A percentile compares a stretch with the other conserved stretches of the same genome.
These are phyloP conservation scores for Muscina levida DNA, from an alignment of 2,888 invertebrate genomes.

Conservation along the genomic window DNA sequence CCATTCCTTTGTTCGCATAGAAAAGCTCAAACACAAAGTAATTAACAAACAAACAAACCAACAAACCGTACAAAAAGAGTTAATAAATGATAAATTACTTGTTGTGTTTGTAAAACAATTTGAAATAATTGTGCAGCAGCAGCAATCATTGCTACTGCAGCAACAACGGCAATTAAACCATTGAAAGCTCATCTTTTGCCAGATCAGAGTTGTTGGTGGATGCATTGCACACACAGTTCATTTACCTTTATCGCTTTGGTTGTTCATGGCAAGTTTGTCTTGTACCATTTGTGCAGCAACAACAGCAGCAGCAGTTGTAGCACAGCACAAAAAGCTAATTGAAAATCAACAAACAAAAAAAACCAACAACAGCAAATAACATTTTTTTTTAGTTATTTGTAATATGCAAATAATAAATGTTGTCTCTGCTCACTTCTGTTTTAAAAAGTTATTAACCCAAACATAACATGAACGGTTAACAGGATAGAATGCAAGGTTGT, in stretches of 20 bases:
- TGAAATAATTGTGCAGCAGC: constrained; percentile 2
- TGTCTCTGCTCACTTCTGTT: constrained; percentile 25
- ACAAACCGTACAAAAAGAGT: background rate
- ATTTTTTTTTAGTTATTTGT: constrained; percentile 57
- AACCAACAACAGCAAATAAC: constrained; percentile 33
- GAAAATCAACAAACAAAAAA: constrained; percentile 51
- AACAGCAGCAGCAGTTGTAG: background rate
- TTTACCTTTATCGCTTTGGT: constrained; percentile 53
- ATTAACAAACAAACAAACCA: background rate
- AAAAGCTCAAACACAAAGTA: background rate
- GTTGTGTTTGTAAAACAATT: constrained; percentile 15
- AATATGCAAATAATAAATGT: constrained; percentile 68
- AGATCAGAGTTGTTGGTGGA: no score
- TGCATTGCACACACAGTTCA: no score
- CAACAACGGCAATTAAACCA: constrained; percentile 34
- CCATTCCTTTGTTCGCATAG: no score
- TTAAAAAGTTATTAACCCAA: constrained; percentile 62
- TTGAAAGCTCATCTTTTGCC: background rate
- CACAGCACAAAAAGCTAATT: constrained; percentile 50
- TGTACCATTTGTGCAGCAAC: constrained; percentile 20
- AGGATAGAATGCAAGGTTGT: constrained; percentile 18
- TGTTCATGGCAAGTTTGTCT: background rate
- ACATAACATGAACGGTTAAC: constrained; percentile 26
- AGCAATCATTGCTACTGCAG: background rate
- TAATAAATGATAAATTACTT: constrained; percentile 14